Base-by-base conservation (phyloP, 2,888 invertebrate genomes). In the Parelbella ahira region DNA sequence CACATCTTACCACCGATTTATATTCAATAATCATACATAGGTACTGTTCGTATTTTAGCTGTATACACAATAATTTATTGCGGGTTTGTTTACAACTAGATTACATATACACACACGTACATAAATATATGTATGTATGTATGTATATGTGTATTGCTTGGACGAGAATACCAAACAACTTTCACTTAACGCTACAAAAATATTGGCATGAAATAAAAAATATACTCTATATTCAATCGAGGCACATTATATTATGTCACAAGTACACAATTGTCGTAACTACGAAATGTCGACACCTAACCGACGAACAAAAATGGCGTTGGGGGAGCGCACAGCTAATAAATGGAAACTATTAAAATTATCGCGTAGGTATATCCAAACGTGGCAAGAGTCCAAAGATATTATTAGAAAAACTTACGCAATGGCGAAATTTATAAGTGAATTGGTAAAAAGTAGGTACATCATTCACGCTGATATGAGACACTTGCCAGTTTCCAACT, bases 331-430 rank as follows among this genome's bases (percentile, higher is more conserved):
- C n/a, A n/a, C n/a, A n/a, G n/a, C n/a, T n/a, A n/a, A n/a, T n/a
- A n/a, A n/a, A n/a, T n/a, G n/a, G n/a, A n/a, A n/a, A n/a, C n/a
- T n/a, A n/a, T n/a, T n/a, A n/a, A n/a, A n/a, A n/a, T n/a, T n/a
- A n/a, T n/a, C n/a, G n/a, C n/a, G 33, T 32, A 23, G 25, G 15
- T 29, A 29, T 29, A 18, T 58, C 46, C 53, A 58, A 60, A 60
- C 63, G 57, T 65, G 68, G 64, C 68, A 65, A 70, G 63, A 60
- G 54, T 55, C 55, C 11, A 18, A 54, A 37, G 49, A 48, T 51
- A 53, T 51, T 53, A 30, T 29, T 34, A 13, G 15, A 19, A 24
- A 29, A 21, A n/a, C n/a, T n/a, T 18, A n/a, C 12, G 25, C 2
- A n/a, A n/a, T 4, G n/a, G n/a, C n/a, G n/a, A n/a, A n/a, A n/a